A percentile compares a stretch with the other conserved stretches of the same genome.
Conservation (phyloP, 2,797 vertebrate species). For the Erethizon dorsatum region DNA sequence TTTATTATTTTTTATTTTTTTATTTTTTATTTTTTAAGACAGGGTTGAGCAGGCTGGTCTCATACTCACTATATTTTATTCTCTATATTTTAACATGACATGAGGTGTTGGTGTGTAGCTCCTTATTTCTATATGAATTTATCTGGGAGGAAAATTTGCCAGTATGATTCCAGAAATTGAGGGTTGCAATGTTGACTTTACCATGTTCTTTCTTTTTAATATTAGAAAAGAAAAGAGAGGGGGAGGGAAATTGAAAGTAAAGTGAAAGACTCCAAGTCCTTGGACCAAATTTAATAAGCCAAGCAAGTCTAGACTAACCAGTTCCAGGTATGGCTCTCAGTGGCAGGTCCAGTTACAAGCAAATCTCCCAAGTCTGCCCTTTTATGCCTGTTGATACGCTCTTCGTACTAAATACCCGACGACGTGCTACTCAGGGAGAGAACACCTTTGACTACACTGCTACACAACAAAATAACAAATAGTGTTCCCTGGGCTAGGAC, state of each 20-base stretch:
- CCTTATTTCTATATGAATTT: neutral
- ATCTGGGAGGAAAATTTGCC: neutral
- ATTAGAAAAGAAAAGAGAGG: neutral
- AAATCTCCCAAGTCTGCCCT: neutral
- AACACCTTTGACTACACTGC: neutral
- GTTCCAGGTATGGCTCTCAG: neutral
- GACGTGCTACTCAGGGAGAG: neutral
- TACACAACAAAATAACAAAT: neutral
- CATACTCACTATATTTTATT: neutral
- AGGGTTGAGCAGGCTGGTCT: neutral
- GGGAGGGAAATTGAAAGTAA: neutral
- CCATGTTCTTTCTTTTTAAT: neutral
- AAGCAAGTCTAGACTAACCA: neutral
- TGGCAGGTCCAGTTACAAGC: neutral
- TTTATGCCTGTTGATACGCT: neutral
- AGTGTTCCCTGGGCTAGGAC: neutral
- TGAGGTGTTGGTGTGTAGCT: neutral
- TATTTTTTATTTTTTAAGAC: neutral
- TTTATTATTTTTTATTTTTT: neutral
- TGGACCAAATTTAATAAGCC: conserved; percentile 6
- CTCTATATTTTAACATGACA: neutral
- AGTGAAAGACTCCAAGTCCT: neutral
- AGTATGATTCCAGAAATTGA: conserved; percentile 40
- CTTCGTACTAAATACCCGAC: neutral
- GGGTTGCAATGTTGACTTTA: neutral